Conservation (phyloP, 2,113 vertebrate genomes). For the Ceyx cyanopectus region DNA sequence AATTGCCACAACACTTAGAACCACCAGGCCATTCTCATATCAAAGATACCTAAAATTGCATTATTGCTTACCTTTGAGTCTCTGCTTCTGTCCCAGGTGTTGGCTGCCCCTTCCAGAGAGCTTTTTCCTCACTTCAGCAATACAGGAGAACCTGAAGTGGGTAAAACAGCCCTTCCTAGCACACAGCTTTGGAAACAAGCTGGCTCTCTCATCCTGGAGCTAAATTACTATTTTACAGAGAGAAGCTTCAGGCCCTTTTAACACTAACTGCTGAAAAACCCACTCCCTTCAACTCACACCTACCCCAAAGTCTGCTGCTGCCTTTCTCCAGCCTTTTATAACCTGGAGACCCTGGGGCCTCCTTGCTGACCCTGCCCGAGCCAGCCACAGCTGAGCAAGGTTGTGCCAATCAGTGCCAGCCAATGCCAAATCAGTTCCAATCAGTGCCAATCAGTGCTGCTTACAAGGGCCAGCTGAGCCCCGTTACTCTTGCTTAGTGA, state of each 20-base stretch:
- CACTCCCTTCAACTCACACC: background rate
- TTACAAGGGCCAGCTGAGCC: background rate
- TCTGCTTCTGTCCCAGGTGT: background rate
- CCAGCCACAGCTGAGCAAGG: background rate
- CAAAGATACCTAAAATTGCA: background rate
- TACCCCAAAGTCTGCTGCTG: background rate
- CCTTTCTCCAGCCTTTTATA: background rate
- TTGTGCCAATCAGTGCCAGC: background rate
- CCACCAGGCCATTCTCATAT: background rate
- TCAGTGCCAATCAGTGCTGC: background rate
- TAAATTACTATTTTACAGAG: background rate
- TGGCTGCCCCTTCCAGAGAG: background rate
- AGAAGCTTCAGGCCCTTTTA: rapidly evolving
- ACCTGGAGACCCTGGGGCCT: background rate
- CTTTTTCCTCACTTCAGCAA: background rate
- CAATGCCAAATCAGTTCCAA: background rate
- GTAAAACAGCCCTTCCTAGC: background rate
- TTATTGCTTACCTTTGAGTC: background rate
- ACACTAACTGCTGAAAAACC: background rate
- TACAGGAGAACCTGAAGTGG: background rate
- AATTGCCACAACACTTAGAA: background rate
- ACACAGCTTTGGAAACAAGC: background rate
- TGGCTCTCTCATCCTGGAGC: background rate
- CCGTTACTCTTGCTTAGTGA: rapidly evolving
- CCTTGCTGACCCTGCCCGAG: background rate